These are phyloP conservation scores for Lindbergichthys nudifrons DNA, from an alignment of 2,797 vertebrate species.

Conservation along the genomic window DNA sequence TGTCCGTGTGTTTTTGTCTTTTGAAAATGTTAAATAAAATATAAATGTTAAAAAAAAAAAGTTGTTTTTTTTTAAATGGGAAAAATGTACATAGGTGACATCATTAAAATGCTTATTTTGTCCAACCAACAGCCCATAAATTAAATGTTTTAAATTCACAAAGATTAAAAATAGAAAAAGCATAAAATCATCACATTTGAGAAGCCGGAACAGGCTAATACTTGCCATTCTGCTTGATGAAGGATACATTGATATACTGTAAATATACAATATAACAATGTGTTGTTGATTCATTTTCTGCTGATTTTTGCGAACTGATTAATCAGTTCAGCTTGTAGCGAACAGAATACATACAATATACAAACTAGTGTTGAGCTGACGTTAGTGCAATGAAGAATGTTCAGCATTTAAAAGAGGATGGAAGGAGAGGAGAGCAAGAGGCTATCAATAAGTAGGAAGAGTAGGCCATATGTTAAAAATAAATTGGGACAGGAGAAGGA, in stretches of 20 bases:
- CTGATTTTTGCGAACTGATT: conserved; percentile 2
- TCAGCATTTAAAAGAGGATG: conserved; percentile 4
- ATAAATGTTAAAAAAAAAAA: too few relatives aligned
- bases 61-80: neutral
- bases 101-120: neutral
- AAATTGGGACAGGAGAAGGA: conserved; percentile 8
- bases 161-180: neutral
- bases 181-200: neutral
- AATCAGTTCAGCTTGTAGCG: neutral
- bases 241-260: too few relatives aligned
- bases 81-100: neutral
- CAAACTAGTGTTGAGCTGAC: neutral
- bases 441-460: conserved; percentile 10
- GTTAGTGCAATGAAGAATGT: neutral
- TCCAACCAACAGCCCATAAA: neutral
- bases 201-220: neutral
- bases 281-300: conserved; percentile 10
- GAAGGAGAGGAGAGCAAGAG: conserved; percentile 7
- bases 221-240: conserved; percentile 5
- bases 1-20: too few relatives aligned
- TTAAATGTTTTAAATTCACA: neutral
- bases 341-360: neutral
- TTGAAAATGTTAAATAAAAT: too few relatives aligned
- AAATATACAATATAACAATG: conserved; percentile 8
- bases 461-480: neutral